These are phyloP conservation scores for Pharmacophagus antenor DNA, from an alignment of 2,888 invertebrate species.

Conservation along the genomic window DNA sequence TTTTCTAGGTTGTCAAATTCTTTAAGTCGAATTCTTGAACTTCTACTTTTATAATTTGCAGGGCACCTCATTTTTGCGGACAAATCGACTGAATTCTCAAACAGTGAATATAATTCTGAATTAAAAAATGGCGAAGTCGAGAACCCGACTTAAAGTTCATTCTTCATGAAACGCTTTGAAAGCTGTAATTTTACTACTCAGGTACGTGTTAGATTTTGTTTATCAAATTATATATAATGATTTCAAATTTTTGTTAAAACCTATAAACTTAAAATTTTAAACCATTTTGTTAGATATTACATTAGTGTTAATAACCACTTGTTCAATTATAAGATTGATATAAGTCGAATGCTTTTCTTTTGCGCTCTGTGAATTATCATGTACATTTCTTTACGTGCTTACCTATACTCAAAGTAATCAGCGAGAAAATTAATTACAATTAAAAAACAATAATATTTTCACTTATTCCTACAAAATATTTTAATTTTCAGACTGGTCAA, in stretches of 20 bases:
- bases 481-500: conserved; percentile 37
- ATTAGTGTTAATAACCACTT: too few species aligned
- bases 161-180: conserved; percentile 21
- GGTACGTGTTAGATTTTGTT: conserved; percentile 24
- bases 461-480: not conserved
- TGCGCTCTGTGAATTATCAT: too few species aligned
- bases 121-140: conserved; percentile 18
- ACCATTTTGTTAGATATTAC: too few species aligned
- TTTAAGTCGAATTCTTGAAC: not conserved
- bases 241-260: too few species aligned
- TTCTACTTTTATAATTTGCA: conserved; percentile 36
- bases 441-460: not conserved
- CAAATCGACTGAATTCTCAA: conserved; percentile 31
- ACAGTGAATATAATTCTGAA: not conserved
- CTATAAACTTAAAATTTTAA: too few species aligned
- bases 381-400: too few species aligned
- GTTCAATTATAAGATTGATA: too few species aligned
- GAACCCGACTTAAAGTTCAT: conserved; percentile 27
- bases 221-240: not conserved
- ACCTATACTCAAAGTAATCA: not conserved
- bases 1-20: not conserved
- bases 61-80: conserved; percentile 42
- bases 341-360: too few species aligned
- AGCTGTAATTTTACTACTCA: conserved; percentile 35
- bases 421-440: not conserved